Conservation (phyloP, 2,797 vertebrate species). For the Rhinatrema bivittatum region DNA sequence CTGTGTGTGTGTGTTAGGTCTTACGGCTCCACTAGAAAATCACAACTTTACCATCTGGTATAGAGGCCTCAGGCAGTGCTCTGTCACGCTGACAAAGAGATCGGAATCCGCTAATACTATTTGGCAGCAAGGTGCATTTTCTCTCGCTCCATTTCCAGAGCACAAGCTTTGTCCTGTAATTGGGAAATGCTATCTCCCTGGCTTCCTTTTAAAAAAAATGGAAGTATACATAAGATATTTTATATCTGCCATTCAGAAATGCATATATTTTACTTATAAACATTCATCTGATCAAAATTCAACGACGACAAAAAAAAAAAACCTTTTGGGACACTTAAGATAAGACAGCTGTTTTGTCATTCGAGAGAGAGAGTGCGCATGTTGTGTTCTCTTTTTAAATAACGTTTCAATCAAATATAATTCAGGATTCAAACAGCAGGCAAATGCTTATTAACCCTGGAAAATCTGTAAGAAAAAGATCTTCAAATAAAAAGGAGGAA, state of each 20-base stretch:
- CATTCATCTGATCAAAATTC: conserved; percentile 74
- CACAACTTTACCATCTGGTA: conserved; percentile 4
- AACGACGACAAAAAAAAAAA: conserved; percentile 81
- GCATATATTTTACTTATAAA: conserved; percentile 81
- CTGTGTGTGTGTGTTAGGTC: background rate
- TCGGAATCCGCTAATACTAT: conserved; percentile 15
- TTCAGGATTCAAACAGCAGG: no score
- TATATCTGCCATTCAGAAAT: conserved; percentile 76
- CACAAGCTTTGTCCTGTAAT: conserved; percentile 32
- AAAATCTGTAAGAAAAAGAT: conserved; percentile 52
- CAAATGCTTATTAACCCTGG: conserved; percentile 70
- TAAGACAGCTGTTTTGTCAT: no score
- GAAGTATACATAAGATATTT: no score
- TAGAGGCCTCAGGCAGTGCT: conserved; percentile 17
- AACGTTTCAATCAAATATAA: conserved; percentile 74
- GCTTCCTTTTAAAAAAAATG: conserved; percentile 18
- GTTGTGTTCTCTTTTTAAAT: conserved; percentile 60
- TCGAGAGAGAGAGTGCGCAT: no score
- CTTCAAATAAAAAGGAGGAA: conserved; percentile 47
- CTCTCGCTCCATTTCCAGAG: conserved; percentile 26
- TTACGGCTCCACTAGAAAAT: background rate
- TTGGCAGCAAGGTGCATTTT: conserved; percentile 30
- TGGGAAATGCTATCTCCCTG: conserved; percentile 28
- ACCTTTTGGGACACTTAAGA: conserved; percentile 72
- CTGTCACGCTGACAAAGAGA: conserved; percentile 14